phyloP scores from a whole-genome alignment of 2,888 invertebrate genomes.

The Junonia oenone region DNA sequence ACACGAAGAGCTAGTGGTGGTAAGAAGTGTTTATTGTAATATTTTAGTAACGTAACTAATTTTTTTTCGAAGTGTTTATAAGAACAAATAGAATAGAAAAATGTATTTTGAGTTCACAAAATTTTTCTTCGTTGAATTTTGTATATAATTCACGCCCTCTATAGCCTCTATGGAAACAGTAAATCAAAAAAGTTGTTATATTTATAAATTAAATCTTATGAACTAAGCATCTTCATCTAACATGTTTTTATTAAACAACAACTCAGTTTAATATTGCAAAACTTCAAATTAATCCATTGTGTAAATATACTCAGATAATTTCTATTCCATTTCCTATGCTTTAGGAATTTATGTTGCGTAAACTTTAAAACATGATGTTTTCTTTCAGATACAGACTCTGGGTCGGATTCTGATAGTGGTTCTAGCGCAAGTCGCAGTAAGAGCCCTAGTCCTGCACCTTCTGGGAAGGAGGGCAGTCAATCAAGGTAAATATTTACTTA shows the following conservation, averaged over 20 bases:
- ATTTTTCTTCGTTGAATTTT: no score
- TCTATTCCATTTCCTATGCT: neutral
- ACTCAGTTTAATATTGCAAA: no score
- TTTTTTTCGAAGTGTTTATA: constrained; percentile 1
- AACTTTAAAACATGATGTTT: neutral
- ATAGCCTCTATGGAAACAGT: no score
- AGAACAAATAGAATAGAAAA: no score
- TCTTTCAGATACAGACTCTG: constrained; percentile 63
- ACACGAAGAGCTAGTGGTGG: constrained; percentile 39
- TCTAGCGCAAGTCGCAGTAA: constrained; percentile 68
- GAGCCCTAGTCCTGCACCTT: constrained; percentile 62
- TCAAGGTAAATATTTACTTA: constrained; percentile 65
- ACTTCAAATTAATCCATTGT: no score
- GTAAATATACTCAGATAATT: no score
- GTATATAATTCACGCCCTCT: no score
- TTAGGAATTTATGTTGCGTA: neutral
- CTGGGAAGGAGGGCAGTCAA: constrained; percentile 61
- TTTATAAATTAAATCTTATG: no score
- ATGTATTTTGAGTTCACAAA: no score
- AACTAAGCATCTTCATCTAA: no score
- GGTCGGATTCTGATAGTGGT: constrained; percentile 71
- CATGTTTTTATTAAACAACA: no score
- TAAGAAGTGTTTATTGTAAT: constrained; percentile 27
- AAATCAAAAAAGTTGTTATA: no score
- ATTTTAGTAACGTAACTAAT: neutral